Evolutionary conservation across 1,140 invertebrate species (phyloP).

Genomic region (Vollenhovia emeryi): DNA sequence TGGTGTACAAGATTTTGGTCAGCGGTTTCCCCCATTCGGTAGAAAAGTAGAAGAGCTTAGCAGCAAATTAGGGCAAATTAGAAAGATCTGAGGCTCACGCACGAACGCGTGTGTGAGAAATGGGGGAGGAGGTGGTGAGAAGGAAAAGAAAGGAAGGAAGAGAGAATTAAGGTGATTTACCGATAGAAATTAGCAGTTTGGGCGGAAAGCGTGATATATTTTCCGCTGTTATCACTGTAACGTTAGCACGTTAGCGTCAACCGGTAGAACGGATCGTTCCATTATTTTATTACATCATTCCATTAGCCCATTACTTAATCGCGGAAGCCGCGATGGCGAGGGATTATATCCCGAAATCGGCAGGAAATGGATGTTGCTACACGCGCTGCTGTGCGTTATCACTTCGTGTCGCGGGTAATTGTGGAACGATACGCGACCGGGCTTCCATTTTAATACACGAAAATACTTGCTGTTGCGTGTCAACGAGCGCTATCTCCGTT

Average conservation of each 20-base stretch:
- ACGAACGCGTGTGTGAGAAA: not conserved
- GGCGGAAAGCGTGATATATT: constrained; percentile 3
- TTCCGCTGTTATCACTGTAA: not conserved
- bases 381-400: constrained; percentile 37
- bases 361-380: constrained; percentile 37
- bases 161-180: not conserved
- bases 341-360: constrained; percentile 31
- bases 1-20: too few relatives aligned
- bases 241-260: constrained; percentile 2
- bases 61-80: not conserved
- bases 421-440: not conserved
- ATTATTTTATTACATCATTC: constrained; percentile 59
- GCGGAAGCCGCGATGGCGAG: not conserved
- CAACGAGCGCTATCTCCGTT: not conserved
- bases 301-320: constrained; percentile 50
- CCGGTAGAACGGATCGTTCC: not conserved
- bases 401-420: constrained; percentile 41
- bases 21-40: too few relatives aligned
- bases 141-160: not conserved
- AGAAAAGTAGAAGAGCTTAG: not conserved
- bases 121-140: not conserved
- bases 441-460: constrained; percentile 34
- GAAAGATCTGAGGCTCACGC: not conserved
- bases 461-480: constrained; percentile 14
- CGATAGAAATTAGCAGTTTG: not conserved